Evolutionary conservation across 2,797 vertebrate genomes (phyloP), one percentile per base, ranked within the genome.

Genomic region (Acrossocheilus wenchowensis): DNA sequence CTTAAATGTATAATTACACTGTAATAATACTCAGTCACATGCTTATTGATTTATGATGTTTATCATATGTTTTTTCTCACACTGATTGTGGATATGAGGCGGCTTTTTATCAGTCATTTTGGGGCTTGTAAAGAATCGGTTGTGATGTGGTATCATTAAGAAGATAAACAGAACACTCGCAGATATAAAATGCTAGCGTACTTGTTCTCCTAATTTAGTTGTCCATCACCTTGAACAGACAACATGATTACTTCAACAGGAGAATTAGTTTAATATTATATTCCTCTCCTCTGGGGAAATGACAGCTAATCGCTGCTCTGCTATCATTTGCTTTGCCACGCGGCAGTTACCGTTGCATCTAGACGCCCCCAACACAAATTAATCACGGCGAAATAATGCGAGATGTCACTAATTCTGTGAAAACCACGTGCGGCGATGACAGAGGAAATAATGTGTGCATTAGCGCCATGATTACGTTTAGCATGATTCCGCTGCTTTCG

Each of bases 291-390:
- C 68, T 14, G 88, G 91, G 93, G 91, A 52, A 85, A 80, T 72
- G 82, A 75, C 45, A 83, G 60, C 87, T 92, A 92, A 93, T 92
- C 88, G 86, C 89, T 87, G 91, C 90, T 89, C 88, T 72, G 71
- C 84, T 93, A 92, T 94, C 91, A 94, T 94, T 94, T 92, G 92
- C 93, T 94, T 93, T 94, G 91, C 90, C 89, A 57, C 91, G 91
- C 87, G 17, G 88, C 89, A 91, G 92, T 92, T 90, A 52, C 78
- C 87, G 64, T 74, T 88, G 83, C 88, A 30, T 80, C 90, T 85
- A 86, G 87, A 85, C 85, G 84, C 90, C 91, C 60, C 86, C 88
- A 89, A 86, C 87, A 84, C 89, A 85, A 91, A 92, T 91, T 82
- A 91, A 91, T 90, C 91, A 91, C 85, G 87, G 80, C 52, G 69